Conservation (phyloP, 2,113 vertebrate species). For the Rissa tridactyla region DNA sequence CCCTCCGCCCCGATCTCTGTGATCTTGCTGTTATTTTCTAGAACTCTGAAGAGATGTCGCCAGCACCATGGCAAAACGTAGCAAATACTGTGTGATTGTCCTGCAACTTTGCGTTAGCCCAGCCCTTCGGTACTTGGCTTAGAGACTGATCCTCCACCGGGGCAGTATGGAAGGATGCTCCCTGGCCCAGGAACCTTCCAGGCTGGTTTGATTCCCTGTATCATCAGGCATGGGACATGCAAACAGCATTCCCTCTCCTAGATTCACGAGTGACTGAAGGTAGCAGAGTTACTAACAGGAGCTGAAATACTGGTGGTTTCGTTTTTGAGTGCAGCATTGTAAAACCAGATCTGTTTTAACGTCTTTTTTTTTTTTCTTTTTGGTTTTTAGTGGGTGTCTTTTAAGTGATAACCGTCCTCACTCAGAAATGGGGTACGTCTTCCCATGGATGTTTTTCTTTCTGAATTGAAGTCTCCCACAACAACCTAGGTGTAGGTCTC, state of each 20-base stretch:
- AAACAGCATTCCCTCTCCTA: neutral
- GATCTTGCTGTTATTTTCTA: neutral
- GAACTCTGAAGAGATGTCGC: neutral
- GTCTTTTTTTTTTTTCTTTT: neutral
- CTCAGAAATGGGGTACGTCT: neutral
- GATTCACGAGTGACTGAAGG: neutral
- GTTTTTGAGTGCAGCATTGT: neutral
- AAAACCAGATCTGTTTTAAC: neutral
- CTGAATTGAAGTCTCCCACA: neutral
- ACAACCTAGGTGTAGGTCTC: neutral
- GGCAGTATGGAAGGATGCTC: neutral
- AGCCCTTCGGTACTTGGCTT: neutral
- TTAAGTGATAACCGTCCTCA: neutral
- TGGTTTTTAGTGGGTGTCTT: neutral
- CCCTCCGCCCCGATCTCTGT: rapidly evolving
- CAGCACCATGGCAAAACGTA: rapidly evolving
- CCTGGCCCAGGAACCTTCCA: neutral
- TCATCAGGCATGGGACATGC: neutral
- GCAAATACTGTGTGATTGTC: neutral
- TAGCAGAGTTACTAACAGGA: neutral
- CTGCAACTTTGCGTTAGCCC: neutral
- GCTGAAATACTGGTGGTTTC: neutral
- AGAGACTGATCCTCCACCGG: neutral
- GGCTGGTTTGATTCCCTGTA: neutral
- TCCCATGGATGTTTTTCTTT: neutral